Percentiles rank a stretch among this genome's conserved stretches.
phyloP scores from a whole-genome alignment of 2,113 vertebrate species.

The Carassius auratus region DNA sequence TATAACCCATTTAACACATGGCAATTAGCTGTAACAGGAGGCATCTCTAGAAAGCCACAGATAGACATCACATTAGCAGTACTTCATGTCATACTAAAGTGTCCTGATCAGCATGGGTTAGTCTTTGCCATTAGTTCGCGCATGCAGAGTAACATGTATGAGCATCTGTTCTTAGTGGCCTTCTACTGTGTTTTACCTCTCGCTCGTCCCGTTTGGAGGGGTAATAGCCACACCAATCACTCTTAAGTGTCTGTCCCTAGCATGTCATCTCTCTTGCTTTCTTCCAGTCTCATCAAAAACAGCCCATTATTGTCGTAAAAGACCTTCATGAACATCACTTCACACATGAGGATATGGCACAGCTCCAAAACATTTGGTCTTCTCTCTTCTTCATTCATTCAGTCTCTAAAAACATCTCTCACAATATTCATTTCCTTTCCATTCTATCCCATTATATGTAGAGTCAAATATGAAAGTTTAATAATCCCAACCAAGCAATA shows the following conservation, averaged over 20 bases:
- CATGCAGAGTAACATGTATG: background rate
- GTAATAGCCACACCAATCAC: conserved; percentile 53
- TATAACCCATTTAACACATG: conserved; percentile 26
- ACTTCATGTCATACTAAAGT: conserved; percentile 31
- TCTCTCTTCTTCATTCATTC: background rate
- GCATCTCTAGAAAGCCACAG: background rate
- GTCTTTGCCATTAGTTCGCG: background rate
- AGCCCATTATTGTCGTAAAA: conserved; percentile 46
- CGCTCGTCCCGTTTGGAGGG: conserved; percentile 64
- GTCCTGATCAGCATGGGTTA: conserved; percentile 40
- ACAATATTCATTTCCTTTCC: background rate
- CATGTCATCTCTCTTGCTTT: conserved; percentile 45
- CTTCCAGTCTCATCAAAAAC: conserved; percentile 42
- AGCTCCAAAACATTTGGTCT: background rate
- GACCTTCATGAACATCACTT: conserved; percentile 48
- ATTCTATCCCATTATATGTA: background rate
- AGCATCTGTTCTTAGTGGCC: conserved; percentile 4
- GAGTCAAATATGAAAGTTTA: background rate
- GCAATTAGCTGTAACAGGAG: conserved; percentile 8
- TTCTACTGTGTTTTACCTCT: conserved; percentile 26
- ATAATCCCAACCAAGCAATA: background rate
- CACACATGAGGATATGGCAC: conserved; percentile 3
- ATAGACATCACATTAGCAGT: background rate
- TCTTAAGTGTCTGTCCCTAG: conserved; percentile 52
- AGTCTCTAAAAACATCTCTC: background rate